Percentiles rank a stretch among this genome's conserved stretches.
These are phyloP conservation scores for Peucedramus taeniatus DNA, from an alignment of 2,113 vertebrate genomes.

Conservation along the genomic window DNA sequence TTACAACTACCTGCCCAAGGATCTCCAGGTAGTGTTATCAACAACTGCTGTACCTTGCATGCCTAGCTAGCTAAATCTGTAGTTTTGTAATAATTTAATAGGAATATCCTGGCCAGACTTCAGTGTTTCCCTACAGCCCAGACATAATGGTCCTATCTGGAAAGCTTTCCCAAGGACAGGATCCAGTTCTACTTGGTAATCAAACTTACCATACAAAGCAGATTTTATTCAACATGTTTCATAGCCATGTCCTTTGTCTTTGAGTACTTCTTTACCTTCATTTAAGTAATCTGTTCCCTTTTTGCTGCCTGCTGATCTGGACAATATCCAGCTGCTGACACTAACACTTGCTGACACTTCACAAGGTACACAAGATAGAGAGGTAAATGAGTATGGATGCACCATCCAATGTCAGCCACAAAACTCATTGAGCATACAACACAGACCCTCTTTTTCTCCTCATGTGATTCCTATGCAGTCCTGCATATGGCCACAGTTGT, in stretches of 20 bases:
- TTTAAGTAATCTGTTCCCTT: not conserved
- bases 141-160: rapidly evolving
- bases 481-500: not conserved
- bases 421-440: not conserved
- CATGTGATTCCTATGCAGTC: not conserved
- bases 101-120: not conserved
- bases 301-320: not conserved
- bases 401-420: not conserved
- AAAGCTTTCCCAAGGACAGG: not conserved
- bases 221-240: not conserved
- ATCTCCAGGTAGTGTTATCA: not conserved
- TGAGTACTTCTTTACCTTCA: not conserved
- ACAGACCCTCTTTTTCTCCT: not conserved
- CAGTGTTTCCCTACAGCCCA: not conserved
- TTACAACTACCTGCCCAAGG: constrained; percentile 72
- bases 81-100: not conserved
- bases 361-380: not conserved
- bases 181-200: not conserved
- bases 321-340: not conserved
- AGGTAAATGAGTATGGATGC: not conserved
- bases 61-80: not conserved
- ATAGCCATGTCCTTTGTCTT: not conserved
- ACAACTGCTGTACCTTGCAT: not conserved
- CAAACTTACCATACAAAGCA: not conserved
- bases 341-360: not conserved